These are phyloP conservation scores for Cosmia trapezina DNA, from an alignment of 2,888 invertebrate species.

Conservation along the genomic window DNA sequence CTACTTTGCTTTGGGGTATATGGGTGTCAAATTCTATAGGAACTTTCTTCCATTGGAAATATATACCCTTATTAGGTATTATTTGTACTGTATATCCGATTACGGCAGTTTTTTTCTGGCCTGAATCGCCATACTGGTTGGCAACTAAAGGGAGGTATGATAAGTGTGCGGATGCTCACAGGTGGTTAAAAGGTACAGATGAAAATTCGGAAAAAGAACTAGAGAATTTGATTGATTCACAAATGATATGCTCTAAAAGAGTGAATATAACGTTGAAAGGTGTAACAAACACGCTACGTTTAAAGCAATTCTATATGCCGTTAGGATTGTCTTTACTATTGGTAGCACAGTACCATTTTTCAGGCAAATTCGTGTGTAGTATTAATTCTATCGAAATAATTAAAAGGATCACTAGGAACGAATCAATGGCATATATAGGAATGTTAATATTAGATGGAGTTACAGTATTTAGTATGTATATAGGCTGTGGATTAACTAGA, in stretches of 20 bases:
- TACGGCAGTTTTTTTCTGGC: background rate
- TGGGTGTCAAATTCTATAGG: constrained; percentile 10
- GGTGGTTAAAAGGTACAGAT: no score
- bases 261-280: background rate
- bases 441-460: constrained; percentile 19
- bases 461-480: constrained; percentile 12
- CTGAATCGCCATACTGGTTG: no score
- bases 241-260: background rate
- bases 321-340: background rate
- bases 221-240: no score
- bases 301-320: constrained; percentile 11
- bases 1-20: constrained; percentile 4
- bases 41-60: constrained; percentile 11
- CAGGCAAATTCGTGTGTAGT: constrained; percentile 4
- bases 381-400: constrained; percentile 14
- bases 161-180: no score
- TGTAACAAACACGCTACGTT: background rate
- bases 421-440: constrained; percentile 5
- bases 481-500: constrained; percentile 6
- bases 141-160: no score
- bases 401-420: background rate
- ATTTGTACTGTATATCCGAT: background rate
- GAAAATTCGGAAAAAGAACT: no score
- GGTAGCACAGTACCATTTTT: constrained; percentile 1
- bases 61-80: background rate